A percentile compares a stretch with the other conserved stretches of the same genome.
phyloP scores from a whole-genome alignment of 2,888 invertebrate species.

The Teinopalpus imperialis region DNA sequence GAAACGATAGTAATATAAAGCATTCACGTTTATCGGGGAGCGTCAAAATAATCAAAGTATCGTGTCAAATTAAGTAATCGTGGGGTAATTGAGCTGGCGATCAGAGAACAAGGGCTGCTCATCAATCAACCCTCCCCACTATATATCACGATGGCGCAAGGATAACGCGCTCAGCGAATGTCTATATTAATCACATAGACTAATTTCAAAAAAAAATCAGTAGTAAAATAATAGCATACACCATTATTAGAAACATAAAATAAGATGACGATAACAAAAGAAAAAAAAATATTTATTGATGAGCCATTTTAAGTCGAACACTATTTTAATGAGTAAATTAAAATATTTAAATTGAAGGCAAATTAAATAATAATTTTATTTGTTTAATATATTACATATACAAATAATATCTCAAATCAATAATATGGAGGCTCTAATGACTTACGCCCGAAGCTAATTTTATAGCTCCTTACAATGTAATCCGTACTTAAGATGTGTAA shows the following conservation, averaged over 20 bases:
- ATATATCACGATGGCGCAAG: conserved; percentile 27
- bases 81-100: conserved; percentile 68
- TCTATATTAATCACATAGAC: background rate
- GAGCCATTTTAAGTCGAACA: too few species aligned
- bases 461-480: conserved; percentile 52
- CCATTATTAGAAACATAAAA: too few species aligned
- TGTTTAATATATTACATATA: too few species aligned
- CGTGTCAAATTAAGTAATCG: conserved; percentile 78
- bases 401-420: background rate
- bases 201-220: background rate
- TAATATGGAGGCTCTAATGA: too few species aligned
- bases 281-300: too few species aligned
- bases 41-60: conserved; percentile 52
- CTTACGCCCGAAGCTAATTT: conserved; percentile 34
- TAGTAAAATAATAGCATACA: too few species aligned
- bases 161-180: conserved; percentile 29
- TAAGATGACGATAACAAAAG: too few species aligned
- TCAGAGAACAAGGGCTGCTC: conserved; percentile 67
- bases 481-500: conserved; percentile 67
- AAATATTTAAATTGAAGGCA: too few species aligned
- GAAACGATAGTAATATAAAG: too few species aligned
- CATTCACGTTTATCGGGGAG: too few species aligned
- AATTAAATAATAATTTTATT: too few species aligned
- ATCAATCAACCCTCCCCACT: conserved; percentile 69
- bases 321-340: too few species aligned